These are phyloP conservation scores for Caenorhabditis drosophilae DNA, from an alignment of 2,888 invertebrate genomes.

Conservation along the genomic window DNA sequence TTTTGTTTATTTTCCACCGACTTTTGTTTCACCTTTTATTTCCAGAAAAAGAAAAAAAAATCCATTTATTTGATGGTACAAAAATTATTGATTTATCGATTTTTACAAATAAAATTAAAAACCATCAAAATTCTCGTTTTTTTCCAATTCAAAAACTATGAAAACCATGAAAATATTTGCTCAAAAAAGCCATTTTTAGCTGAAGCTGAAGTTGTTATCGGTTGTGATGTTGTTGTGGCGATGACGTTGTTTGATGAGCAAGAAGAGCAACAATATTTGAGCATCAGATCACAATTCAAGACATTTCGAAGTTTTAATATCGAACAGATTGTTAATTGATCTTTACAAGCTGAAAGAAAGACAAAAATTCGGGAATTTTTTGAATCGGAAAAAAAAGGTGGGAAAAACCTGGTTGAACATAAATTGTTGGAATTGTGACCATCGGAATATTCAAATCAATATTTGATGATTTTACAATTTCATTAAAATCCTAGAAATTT, in stretches of 20 bases:
- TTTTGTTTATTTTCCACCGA: no score
- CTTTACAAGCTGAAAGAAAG: constrained; percentile 7
- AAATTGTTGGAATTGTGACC: no score
- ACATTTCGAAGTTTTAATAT: constrained; percentile 21
- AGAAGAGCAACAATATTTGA: constrained; percentile 23
- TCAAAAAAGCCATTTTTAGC: neutral
- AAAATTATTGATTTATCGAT: no score
- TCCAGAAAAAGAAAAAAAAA: no score
- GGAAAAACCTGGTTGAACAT: no score
- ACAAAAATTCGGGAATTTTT: neutral
- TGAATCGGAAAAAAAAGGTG: constrained; percentile 10
- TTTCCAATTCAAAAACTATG: neutral
- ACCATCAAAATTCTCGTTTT: no score
- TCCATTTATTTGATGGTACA: no score
- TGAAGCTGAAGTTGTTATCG: constrained; percentile 10
- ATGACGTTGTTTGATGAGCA: constrained; percentile 14
- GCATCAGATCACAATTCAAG: constrained; percentile 32
- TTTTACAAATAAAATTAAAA: no score
- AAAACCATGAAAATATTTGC: neutral
- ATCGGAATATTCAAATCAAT: no score
- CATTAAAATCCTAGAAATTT: constrained; percentile 14
- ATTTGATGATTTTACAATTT: constrained; percentile 10
- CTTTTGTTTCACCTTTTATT: no score
- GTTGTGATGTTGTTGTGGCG: no score
- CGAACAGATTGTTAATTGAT: constrained; percentile 24